Evolutionary conservation across 2,797 vertebrate species (phyloP).

Genomic region (Leptatherina wallacei): DNA sequence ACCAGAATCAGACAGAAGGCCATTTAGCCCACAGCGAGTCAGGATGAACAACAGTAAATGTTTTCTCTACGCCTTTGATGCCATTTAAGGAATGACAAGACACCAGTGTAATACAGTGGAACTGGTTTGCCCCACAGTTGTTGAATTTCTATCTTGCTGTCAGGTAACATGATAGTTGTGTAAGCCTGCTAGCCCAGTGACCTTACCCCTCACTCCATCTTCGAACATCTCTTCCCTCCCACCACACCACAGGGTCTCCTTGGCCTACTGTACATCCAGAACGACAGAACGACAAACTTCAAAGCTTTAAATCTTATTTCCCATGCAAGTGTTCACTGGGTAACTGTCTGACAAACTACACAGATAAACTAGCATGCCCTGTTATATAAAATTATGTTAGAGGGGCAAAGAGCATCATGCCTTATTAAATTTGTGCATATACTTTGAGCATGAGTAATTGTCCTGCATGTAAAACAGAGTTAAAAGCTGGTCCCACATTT

Average conservation of each 20-base stretch:
- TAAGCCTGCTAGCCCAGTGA: constrained; percentile 26
- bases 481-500: no score
- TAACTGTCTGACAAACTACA: no score
- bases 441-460: background rate
- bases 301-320: background rate
- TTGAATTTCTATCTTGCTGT: constrained; percentile 13
- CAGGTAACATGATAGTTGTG: constrained; percentile 26
- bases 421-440: background rate
- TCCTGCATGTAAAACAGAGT: background rate
- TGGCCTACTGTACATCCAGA: background rate
- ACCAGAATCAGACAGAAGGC: background rate
- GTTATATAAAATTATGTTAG: background rate
- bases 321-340: background rate
- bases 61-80: background rate
- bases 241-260: background rate
- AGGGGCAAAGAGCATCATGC: background rate
- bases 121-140: background rate
- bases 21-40: background rate
- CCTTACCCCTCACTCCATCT: constrained; percentile 15
- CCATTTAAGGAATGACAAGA: constrained; percentile 5
- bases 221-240: constrained; percentile 3
- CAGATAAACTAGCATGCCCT: background rate
- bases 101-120: constrained; percentile 9
- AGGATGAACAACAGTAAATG: background rate
- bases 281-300: background rate